Conservation (phyloP, 2,113 vertebrate genomes). For the Carassius gibelio region DNA sequence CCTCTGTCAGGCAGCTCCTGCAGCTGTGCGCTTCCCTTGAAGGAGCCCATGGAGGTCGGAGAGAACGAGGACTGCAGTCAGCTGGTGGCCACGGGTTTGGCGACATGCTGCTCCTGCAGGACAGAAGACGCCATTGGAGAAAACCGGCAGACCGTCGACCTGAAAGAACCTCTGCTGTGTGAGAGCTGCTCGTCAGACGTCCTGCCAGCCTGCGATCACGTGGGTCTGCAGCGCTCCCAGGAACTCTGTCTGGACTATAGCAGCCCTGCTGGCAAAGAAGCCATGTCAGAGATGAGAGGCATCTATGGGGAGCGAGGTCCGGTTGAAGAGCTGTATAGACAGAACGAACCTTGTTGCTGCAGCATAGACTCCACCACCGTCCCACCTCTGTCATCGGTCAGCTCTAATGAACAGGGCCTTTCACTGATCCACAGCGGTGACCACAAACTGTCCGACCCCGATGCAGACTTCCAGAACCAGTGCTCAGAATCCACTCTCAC, state of each 20-base stretch:
- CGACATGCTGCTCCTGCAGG: conserved; percentile 70
- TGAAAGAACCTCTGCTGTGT: conserved; percentile 66
- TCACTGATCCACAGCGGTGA: conserved; percentile 60
- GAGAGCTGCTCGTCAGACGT: conserved; percentile 57
- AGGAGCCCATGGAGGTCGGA: conserved; percentile 86
- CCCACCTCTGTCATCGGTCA: conserved; percentile 44
- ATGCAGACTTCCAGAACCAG: conserved; percentile 72
- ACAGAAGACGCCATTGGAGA: conserved; percentile 46
- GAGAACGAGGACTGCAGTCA: conserved; percentile 92
- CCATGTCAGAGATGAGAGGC: conserved; percentile 53
- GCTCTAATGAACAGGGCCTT: conserved; percentile 55
- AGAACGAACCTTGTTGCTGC: conserved; percentile 69
- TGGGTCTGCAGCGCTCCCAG: conserved; percentile 59
- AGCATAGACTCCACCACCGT: conserved; percentile 73
- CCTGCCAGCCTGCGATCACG: neutral
- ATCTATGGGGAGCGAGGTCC: conserved; percentile 42
- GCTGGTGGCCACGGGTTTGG: conserved; percentile 78
- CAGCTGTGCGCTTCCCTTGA: conserved; percentile 71
- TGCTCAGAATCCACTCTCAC: conserved; percentile 70
- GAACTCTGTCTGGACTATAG: conserved; percentile 72
- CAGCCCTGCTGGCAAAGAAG: conserved; percentile 53
- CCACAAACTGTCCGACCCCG: conserved; percentile 67
- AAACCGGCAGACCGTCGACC: conserved; percentile 19
- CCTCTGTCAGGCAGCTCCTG: conserved; percentile 67
- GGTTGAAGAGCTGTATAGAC: conserved; percentile 62